Base-by-base conservation (phyloP, 2,888 invertebrate species). In the Baronia brevicornis region DNA sequence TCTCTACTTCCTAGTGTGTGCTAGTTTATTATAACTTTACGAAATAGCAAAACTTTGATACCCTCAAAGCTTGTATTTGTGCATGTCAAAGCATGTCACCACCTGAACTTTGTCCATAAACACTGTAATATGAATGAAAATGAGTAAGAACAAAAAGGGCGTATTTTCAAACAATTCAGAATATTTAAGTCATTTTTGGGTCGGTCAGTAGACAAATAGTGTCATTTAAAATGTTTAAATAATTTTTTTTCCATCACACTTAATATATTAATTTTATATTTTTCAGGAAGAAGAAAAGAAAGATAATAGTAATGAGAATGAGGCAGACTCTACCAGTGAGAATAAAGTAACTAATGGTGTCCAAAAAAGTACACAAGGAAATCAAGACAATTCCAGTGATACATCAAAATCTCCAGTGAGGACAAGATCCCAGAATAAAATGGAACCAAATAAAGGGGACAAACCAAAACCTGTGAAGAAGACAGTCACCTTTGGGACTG, bases 401-500 rank as follows among this genome's bases (percentile, higher is more conserved):
- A 48, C 48, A 39, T 64, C 70, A 33, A 79, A 75, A 59, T 82
- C 80, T 36, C 78, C 80, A 34, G 82, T 82, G 17, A 62, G 80
- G 26, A 84, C 84, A 13, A 60, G 84, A 51, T 84, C 84, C 49
- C 84, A 82, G 48, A 82, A 84, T 53, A 84, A 84, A 70, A 85
- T 85, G 85, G 84, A 84, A 39, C 68, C 74, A 32, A 46, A 50
- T 12, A 82, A 77, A 54, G 58, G 53, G 42, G 75, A 82, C 24
- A 78, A 82, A 63, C 66, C 68, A n/a, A 80, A 79, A 64, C 74
- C 78, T 50, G 72, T 85, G 35, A 88, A 88, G 64, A 89, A 89
- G 72, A 88, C 88, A 24, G 89, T 89, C 10, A 88, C 88, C 30
- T 89, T 89, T 66, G 88, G 88, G 42, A 87, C 86, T 46, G 86